Evolutionary conservation across 1,140 invertebrate species (phyloP), one percentile per base, ranked within the genome.

Genomic region (Helicoverpa armigera): DNA sequence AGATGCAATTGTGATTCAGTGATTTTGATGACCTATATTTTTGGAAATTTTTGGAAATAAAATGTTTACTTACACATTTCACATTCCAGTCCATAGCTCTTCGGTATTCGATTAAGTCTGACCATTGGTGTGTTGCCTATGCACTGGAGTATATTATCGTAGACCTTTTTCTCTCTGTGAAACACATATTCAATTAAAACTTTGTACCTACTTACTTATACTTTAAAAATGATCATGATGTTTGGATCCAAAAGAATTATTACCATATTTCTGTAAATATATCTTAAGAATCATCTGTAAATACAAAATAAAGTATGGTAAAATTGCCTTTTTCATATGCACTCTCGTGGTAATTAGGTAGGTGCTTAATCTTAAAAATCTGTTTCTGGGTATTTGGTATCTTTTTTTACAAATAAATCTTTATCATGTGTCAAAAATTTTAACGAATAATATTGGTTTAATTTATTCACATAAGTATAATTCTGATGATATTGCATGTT

Each of bases 121-220:
- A 99, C 96, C 74, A 99, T 86, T 0, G 99, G 99, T 1, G 98
- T 99, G 91, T 98, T 97, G 48, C 98, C 98, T 92, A 99, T 98
- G 31, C 97, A 96, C 82, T 97, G 94, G 9, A 99, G 94, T 87
- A 99, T 97, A 87, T 98, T 96, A 23, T 84, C 56, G 48, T 81
- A 85, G 14, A 85, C 65, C 73, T 50, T 73, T 69, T 74, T 58
- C 10, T 16, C 50, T 35, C 75, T 77, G 60, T 12, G 48, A 75
- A 61, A 51, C 3, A 50, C 14, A 14, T 48, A 14, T 9, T 10
- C 16, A 12, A 56, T 51, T n/a, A n/a, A 4, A 14, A 56, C 5
- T 48, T 51, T 50, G 18, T 16, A 65, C 7, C 3, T 2, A 29
- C 1, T 1, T 35, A 11, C 11, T 35, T 23, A 5, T 7, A 23